Conservation (phyloP, 2,888 invertebrate species). For the Actias luna region DNA sequence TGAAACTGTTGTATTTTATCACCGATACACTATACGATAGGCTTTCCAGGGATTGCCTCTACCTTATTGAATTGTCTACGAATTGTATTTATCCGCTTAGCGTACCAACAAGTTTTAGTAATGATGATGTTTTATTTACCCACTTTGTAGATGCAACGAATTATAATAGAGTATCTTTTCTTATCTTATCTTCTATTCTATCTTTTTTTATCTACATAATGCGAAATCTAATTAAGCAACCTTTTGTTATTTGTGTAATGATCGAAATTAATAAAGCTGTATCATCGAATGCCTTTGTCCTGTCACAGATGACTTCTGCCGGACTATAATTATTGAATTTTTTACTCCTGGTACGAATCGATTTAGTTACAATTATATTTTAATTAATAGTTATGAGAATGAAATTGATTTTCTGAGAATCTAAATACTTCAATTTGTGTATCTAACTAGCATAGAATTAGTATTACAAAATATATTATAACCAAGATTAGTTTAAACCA, state of each 20-base stretch:
- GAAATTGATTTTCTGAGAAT: no score
- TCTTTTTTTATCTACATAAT: not conserved
- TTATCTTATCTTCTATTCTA: no score
- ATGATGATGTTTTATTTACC: not conserved
- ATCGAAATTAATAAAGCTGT: not conserved
- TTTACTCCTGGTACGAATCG: not conserved
- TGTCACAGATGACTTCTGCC: not conserved
- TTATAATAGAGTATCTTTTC: not conserved
- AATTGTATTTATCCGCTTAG: constrained; percentile 17
- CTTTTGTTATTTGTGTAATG: not conserved
- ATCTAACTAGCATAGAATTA: no score
- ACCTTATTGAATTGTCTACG: constrained; percentile 54
- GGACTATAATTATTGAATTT: not conserved
- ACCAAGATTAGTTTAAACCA: no score
- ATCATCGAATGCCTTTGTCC: not conserved
- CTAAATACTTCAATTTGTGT: no score
- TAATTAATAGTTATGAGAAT: no score
- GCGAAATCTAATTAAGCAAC: not conserved
- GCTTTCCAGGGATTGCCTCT: constrained; percentile 45
- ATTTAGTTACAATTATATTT: no score
- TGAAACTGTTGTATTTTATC: constrained; percentile 79
- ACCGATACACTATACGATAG: constrained; percentile 50
- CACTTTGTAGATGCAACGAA: not conserved
- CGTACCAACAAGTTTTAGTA: not conserved
- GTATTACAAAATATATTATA: no score